phyloP scores from a whole-genome alignment of 2,888 invertebrate species.

The Apodemia mormo region DNA sequence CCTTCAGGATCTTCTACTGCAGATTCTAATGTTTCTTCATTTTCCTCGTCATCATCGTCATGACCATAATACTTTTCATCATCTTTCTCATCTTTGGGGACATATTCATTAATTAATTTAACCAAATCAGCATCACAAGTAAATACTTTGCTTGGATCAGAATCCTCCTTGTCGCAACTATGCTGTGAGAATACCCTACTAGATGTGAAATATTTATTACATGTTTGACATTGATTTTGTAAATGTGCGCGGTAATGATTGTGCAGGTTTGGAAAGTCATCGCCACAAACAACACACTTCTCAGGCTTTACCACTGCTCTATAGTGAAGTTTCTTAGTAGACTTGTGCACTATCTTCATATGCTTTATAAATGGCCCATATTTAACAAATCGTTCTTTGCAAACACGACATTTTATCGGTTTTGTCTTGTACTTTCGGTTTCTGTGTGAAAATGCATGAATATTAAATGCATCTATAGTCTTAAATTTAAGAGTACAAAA shows the following conservation, averaged over 20 bases:
- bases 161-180: slow-evolving; percentile 61
- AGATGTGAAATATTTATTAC: slow-evolving; percentile 71
- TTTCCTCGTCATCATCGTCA: slow-evolving; percentile 57
- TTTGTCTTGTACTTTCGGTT: slow-evolving; percentile 70
- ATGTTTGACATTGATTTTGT: slow-evolving; percentile 77
- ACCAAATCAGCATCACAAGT: slow-evolving; percentile 57
- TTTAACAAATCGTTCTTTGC: slow-evolving; percentile 67
- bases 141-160: slow-evolving; percentile 66
- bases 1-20: slow-evolving; percentile 31
- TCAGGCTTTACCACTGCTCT: slow-evolving; percentile 71
- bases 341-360: slow-evolving; percentile 65
- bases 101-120: slow-evolving; percentile 59
- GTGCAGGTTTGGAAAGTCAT: slow-evolving; percentile 81
- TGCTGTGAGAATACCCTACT: slow-evolving; percentile 59
- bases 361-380: slow-evolving; percentile 74
- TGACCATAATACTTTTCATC: slow-evolving; percentile 71
- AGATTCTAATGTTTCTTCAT: slow-evolving; percentile 34
- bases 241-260: slow-evolving; percentile 83
- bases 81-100: slow-evolving; percentile 65
- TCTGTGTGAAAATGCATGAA: slow-evolving; percentile 74
- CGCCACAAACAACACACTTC: slow-evolving; percentile 82
- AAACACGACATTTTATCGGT: slow-evolving; percentile 70
- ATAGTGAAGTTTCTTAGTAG: slow-evolving; percentile 66
- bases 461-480: slow-evolving; percentile 73
- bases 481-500: slow-evolving; percentile 75